These are phyloP conservation scores for Aplysina aerophoba DNA, from an alignment of 37 sponge, comb jelly and placozoan species.

Conservation along the genomic window DNA sequence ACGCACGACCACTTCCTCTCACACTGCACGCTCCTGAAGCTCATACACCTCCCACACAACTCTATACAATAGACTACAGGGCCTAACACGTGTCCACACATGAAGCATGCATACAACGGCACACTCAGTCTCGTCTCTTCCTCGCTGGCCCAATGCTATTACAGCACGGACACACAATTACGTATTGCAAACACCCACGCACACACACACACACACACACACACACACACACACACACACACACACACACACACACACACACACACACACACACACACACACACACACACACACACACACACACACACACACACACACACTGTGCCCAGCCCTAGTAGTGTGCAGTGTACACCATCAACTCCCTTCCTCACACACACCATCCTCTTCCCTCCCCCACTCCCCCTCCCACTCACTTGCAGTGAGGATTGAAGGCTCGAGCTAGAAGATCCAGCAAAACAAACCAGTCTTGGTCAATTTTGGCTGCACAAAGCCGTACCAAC, in stretches of 20 bases:
- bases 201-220: too few species aligned
- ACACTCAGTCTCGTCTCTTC: background rate
- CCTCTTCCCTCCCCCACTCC: background rate
- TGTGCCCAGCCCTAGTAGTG: too few species aligned
- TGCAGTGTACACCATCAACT: too few species aligned
- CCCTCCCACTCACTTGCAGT: slow-evolving; percentile 64
- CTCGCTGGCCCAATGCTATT: background rate
- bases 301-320: slow-evolving; percentile 39
- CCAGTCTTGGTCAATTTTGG: slow-evolving; percentile 83
- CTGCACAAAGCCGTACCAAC: slow-evolving; percentile 87
- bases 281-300: slow-evolving; percentile 35
- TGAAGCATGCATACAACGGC: too few species aligned
- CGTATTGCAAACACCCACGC: too few species aligned
- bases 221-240: background rate
- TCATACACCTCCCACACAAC: too few species aligned
- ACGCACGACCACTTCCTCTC: too few species aligned
- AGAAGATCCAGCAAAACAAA: slow-evolving; percentile 79
- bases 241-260: slow-evolving; percentile 37
- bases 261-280: slow-evolving; percentile 28
- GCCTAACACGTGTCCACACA: too few species aligned
- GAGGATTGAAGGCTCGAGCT: slow-evolving; percentile 77
- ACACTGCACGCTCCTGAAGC: too few species aligned
- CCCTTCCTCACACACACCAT: too few species aligned
- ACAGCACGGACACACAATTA: slow-evolving; percentile 30
- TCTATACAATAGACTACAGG: too few species aligned